A percentile compares a stretch with the other conserved stretches of the same genome.
phyloP scores from a whole-genome alignment of 1,140 invertebrate species.

The Tigriopus japonicus region DNA sequence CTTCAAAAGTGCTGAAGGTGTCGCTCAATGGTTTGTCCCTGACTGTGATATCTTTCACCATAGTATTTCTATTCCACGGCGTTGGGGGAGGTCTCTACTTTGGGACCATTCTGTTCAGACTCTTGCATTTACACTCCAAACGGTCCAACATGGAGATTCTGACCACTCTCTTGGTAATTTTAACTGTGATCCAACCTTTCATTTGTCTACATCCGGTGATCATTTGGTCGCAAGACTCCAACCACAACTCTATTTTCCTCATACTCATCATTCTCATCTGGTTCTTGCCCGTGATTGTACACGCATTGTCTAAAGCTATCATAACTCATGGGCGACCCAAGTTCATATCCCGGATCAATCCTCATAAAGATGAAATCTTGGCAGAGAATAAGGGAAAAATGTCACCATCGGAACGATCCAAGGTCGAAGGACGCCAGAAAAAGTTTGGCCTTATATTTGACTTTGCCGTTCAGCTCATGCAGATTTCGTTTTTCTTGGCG shows the following conservation, averaged over 20 bases:
- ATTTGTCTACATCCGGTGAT: constrained; percentile 11
- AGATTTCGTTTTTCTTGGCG: background rate
- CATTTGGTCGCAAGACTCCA: constrained; percentile 8
- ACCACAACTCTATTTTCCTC: constrained; percentile 7
- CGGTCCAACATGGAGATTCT: constrained; percentile 2
- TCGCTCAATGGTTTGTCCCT: constrained; percentile 1
- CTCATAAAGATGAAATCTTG: too few relatives aligned
- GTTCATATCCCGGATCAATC: too few relatives aligned
- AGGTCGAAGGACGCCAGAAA: too few relatives aligned
- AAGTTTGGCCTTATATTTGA: background rate
- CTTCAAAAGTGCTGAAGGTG: background rate
- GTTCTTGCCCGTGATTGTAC: constrained; percentile 1
- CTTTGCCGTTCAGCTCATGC: background rate
- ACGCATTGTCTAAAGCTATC: too few relatives aligned
- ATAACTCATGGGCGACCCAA: too few relatives aligned
- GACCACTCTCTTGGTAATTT: constrained; percentile 6
- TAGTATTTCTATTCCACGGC: constrained; percentile 13
- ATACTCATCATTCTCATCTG: constrained; percentile 8
- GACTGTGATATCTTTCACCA: constrained; percentile 10
- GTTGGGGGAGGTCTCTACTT: constrained; percentile 5
- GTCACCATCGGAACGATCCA: too few relatives aligned
- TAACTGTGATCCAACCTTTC: constrained; percentile 11
- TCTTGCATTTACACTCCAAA: constrained; percentile 8
- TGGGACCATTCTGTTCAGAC: constrained; percentile 9
- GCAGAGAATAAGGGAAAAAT: too few relatives aligned